Conservation (phyloP, 92 coral and sea anemone genomes). For the Parazoanthus darwini region DNA sequence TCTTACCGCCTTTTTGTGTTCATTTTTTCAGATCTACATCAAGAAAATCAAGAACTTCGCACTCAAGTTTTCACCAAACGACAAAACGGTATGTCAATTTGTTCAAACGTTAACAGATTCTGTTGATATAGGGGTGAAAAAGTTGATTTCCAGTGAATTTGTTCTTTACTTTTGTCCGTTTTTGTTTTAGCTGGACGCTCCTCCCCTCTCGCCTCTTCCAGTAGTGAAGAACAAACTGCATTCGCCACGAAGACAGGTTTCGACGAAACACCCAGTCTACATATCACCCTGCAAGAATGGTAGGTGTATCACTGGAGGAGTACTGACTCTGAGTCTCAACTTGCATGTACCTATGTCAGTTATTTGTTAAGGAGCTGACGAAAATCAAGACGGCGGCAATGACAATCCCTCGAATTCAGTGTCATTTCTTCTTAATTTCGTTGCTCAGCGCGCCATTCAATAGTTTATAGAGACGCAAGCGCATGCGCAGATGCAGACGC, state of each 20-base stretch:
- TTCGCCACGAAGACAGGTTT: constrained; percentile 92
- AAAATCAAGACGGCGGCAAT: too few species aligned
- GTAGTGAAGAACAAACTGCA: constrained; percentile 90
- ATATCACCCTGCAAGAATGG: constrained; percentile 97
- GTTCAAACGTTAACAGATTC: not conserved
- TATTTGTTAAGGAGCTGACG: too few species aligned
- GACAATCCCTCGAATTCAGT: too few species aligned
- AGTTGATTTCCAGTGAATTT: not conserved
- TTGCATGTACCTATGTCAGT: too few species aligned
- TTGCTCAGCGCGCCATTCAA: too few species aligned
- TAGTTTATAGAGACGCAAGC: too few species aligned
- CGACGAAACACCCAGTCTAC: constrained; percentile 83
- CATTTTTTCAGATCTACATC: constrained; percentile 74
- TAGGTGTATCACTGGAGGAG: constrained; percentile 19
- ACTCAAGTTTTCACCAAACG: constrained; percentile 86
- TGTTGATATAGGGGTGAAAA: too few species aligned
- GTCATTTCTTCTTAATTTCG: too few species aligned
- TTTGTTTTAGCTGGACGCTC: constrained; percentile 83
- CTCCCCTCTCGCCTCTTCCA: constrained; percentile 96
- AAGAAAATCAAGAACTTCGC: constrained; percentile 93
- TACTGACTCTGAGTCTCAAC: not conserved
- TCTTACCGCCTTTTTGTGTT: not conserved
- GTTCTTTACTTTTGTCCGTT: not conserved
- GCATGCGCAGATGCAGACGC: too few species aligned
- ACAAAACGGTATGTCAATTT: constrained; percentile 74